A percentile compares a stretch with the other conserved stretches of the same genome.
Evolutionary conservation across 2,888 invertebrate species (phyloP).

Genomic region (Cataglyphis cursor): DNA sequence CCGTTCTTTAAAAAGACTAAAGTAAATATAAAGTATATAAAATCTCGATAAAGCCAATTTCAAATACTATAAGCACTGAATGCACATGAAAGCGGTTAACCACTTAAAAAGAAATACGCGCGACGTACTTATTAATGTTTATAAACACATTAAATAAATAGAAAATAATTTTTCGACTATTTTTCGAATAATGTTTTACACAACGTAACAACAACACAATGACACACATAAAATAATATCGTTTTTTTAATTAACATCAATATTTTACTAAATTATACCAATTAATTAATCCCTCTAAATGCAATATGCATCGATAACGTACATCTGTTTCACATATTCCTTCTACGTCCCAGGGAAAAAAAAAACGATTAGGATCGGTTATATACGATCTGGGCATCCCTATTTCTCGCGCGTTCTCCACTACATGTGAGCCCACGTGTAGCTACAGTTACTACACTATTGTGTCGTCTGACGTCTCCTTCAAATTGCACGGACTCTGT

Average conservation of each 20-base stretch:
- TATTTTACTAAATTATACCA: conserved; percentile 27
- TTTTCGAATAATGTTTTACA: conserved; percentile 35
- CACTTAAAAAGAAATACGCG: conserved; percentile 27
- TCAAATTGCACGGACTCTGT: conserved; percentile 67
- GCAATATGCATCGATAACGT: conserved; percentile 43
- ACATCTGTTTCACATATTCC: conserved; percentile 21
- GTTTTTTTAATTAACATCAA: conserved; percentile 31
- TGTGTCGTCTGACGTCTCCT: conserved; percentile 68
- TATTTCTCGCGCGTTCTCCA: conserved; percentile 61
- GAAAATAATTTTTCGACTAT: conserved; percentile 22
- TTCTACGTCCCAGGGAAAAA: conserved; percentile 29
- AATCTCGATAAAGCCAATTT: conserved; percentile 48
- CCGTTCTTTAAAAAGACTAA: conserved; percentile 31
- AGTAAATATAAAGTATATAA: conserved; percentile 22
- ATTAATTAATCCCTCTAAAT: conserved; percentile 28
- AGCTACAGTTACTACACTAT: conserved; percentile 62
- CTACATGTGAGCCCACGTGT: conserved; percentile 59
- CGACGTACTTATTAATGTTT: conserved; percentile 29
- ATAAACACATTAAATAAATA: conserved; percentile 17
- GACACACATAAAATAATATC: conserved; percentile 46
- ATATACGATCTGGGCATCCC: conserved; percentile 73
- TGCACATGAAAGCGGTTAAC: conserved; percentile 43
- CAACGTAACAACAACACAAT: conserved; percentile 42
- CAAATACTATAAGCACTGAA: conserved; percentile 41
- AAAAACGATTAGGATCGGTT: conserved; percentile 71